A percentile compares a stretch with the other conserved stretches of the same genome.
Evolutionary conservation across 1,140 invertebrate genomes (phyloP).

Genomic region (Hylyphantes graminicola): DNA sequence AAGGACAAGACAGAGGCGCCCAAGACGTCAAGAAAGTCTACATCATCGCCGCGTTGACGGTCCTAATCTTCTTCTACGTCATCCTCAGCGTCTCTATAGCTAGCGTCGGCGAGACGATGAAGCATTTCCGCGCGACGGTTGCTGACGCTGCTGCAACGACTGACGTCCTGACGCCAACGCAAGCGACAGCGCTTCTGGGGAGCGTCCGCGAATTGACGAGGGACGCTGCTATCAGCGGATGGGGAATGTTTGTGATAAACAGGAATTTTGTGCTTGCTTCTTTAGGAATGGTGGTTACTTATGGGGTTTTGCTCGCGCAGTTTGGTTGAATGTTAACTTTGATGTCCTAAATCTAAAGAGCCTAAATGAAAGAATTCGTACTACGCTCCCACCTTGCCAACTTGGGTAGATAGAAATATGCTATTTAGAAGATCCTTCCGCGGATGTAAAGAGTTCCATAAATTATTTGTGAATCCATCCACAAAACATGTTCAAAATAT

Average conservation of each 20-base stretch:
- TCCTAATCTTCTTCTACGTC: not conserved
- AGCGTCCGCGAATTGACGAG: not conserved
- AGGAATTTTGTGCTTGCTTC: conserved; percentile 23
- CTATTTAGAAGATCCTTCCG: too few species aligned
- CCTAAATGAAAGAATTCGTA: too few species aligned
- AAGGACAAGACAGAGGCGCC: conserved; percentile 3
- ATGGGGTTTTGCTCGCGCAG: conserved; percentile 19
- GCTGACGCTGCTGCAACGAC: not conserved
- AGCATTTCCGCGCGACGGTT: not conserved
- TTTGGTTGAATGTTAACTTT: not conserved
- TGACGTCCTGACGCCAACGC: not conserved
- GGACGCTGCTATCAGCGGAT: conserved; percentile 6
- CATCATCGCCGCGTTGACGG: not conserved
- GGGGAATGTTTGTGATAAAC: conserved; percentile 21
- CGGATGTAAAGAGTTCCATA: too few species aligned
- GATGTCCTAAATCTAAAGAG: too few species aligned
- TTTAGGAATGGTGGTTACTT: conserved; percentile 1
- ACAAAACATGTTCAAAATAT: too few species aligned
- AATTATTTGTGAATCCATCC: too few species aligned
- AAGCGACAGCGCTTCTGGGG: not conserved
- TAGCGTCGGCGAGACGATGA: not conserved
- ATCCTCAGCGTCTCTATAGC: conserved; percentile 7
- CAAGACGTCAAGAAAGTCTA: conserved; percentile 2
- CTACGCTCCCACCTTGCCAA: too few species aligned
- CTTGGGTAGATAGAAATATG: too few species aligned